Conservation (phyloP, 2,888 invertebrate genomes). For the Eueremaeus valkanovi region DNA sequence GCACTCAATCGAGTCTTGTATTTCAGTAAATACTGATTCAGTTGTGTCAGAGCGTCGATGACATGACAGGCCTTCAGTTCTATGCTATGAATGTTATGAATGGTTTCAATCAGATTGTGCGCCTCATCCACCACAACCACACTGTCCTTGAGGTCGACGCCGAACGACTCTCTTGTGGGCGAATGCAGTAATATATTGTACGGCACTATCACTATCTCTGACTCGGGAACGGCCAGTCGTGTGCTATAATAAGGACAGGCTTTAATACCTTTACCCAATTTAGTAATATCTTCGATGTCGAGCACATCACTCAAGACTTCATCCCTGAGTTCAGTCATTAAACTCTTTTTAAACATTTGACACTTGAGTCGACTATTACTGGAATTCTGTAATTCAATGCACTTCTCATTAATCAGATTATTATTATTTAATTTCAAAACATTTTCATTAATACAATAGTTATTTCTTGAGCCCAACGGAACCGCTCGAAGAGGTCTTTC, state of each 20-base stretch:
- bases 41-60: conserved; percentile 52
- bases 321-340: conserved; percentile 58
- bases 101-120: conserved; percentile 87
- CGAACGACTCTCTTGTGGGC: conserved; percentile 68
- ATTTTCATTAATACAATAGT: conserved; percentile 79
- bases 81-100: conserved; percentile 77
- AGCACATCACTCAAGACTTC: conserved; percentile 60
- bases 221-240: conserved; percentile 72
- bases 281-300: conserved; percentile 82
- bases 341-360: conserved; percentile 63
- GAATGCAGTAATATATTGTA: conserved; percentile 76
- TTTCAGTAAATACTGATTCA: conserved; percentile 53
- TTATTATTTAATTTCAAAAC: conserved; percentile 69
- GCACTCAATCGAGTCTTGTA: conserved; percentile 72
- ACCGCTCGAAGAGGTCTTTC: conserved; percentile 65
- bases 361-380: conserved; percentile 61
- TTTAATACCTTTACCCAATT: conserved; percentile 63
- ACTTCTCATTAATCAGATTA: conserved; percentile 83
- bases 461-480: conserved; percentile 84
- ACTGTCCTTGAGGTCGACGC: conserved; percentile 67
- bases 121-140: conserved; percentile 89
- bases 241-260: conserved; percentile 94
- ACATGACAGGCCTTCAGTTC: conserved; percentile 65
- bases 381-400: conserved; percentile 69
- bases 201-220: conserved; percentile 72